phyloP scores from a whole-genome alignment of 2,888 invertebrate species.

The Pseudanteris insignis region DNA sequence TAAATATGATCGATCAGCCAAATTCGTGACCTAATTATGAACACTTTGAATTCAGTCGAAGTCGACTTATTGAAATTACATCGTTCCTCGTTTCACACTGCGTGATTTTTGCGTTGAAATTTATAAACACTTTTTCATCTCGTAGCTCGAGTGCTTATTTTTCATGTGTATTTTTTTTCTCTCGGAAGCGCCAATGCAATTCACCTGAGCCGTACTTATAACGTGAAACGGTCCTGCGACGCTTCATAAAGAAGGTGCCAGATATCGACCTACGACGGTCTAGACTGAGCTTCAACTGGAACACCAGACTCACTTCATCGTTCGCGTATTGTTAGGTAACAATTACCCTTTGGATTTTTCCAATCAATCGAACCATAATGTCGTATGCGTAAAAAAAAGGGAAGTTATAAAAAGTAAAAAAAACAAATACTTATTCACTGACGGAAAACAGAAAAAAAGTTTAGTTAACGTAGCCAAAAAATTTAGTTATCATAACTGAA shows the following conservation, averaged over 20 bases:
- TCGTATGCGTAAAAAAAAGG: background rate
- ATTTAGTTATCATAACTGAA: no score
- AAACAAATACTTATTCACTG: background rate
- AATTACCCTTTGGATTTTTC: conserved; percentile 23
- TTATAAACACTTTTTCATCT: no score
- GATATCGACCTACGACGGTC: conserved; percentile 60
- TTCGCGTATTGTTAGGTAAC: conserved; percentile 23
- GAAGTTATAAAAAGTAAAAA: background rate
- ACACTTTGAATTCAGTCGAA: no score
- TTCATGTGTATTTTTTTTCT: no score
- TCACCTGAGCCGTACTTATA: conserved; percentile 9
- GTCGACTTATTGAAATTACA: no score
- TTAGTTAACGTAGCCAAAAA: no score
- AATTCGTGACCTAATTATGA: no score
- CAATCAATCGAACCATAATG: conserved; percentile 28
- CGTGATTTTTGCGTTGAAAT: no score
- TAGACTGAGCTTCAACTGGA: conserved; percentile 53
- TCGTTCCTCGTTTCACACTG: no score
- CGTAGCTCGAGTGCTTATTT: no score
- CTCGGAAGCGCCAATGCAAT: conserved; percentile 28
- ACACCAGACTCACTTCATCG: conserved; percentile 40
- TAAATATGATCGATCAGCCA: no score
- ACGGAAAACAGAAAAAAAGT: no score
- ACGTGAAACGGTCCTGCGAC: conserved; percentile 33
- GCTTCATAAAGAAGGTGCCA: conserved; percentile 49